A percentile compares a stretch with the other conserved stretches of the same genome.
Evolutionary conservation across 2,888 invertebrate species (phyloP).

Genomic region (Caenorhabditis sinica): DNA sequence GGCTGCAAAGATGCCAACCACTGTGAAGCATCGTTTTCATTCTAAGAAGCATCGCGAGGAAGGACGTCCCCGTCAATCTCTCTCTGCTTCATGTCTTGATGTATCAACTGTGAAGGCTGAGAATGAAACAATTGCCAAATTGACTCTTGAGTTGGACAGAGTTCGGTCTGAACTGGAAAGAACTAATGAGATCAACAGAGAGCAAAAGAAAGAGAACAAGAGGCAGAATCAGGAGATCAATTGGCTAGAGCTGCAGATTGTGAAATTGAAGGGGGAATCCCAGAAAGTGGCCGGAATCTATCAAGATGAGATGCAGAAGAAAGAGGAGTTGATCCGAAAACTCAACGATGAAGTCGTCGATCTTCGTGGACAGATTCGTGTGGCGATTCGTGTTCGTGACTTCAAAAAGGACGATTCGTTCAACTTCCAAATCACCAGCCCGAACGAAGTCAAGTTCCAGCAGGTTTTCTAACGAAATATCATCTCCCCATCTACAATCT

Average conservation of each 20-base stretch:
- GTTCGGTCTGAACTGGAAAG: slow-evolving; percentile 1
- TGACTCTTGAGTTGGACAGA: slow-evolving; percentile 17
- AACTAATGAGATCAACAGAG: background rate
- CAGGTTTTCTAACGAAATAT: slow-evolving; percentile 5
- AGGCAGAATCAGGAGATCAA: slow-evolving; percentile 29
- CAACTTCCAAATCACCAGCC: slow-evolving; percentile 14
- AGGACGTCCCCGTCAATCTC: background rate
- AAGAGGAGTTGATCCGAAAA: slow-evolving; percentile 41
- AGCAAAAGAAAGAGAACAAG: slow-evolving; percentile 6
- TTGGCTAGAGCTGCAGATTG: no score
- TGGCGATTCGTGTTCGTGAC: slow-evolving; percentile 68
- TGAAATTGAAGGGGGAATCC: background rate
- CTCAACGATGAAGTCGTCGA: slow-evolving; percentile 72
- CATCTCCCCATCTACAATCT: background rate
- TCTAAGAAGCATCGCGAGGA: slow-evolving; percentile 37
- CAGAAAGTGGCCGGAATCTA: slow-evolving; percentile 39
- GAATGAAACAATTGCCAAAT: slow-evolving; percentile 13
- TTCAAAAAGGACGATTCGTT: background rate
- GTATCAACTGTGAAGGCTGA: slow-evolving; percentile 1
- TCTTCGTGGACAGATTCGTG: slow-evolving; percentile 72
- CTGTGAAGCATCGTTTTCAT: slow-evolving; percentile 27
- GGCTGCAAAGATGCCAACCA: slow-evolving; percentile 28
- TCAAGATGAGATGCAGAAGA: slow-evolving; percentile 31
- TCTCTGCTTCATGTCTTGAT: background rate
- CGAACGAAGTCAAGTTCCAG: slow-evolving; percentile 43